A percentile compares a stretch with the other conserved stretches of the same genome.
phyloP scores from a whole-genome alignment of 2,113 vertebrate genomes.

The Corvus hawaiiensis region DNA sequence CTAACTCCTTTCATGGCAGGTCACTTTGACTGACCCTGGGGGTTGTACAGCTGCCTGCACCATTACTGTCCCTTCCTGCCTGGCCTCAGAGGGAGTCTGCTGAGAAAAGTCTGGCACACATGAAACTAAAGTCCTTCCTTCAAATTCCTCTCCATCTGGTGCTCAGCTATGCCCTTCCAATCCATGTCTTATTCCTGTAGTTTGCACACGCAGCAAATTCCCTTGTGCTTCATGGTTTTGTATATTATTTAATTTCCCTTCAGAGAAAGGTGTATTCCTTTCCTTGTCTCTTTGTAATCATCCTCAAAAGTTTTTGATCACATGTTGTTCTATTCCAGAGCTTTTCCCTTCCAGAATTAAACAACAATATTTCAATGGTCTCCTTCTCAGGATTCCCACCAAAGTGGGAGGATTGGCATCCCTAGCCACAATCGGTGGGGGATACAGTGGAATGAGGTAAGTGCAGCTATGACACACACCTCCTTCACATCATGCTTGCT shows the following conservation, averaged over 20 bases:
- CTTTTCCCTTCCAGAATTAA: background rate
- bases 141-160: background rate
- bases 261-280: background rate
- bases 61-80: background rate
- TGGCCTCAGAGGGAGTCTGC: background rate
- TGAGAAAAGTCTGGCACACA: background rate
- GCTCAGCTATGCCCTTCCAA: background rate
- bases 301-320: background rate
- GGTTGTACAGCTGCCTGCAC: background rate
- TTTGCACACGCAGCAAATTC: background rate
- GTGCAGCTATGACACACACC: background rate
- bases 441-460: background rate
- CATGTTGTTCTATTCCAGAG: background rate
- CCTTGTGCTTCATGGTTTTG: background rate
- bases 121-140: background rate
- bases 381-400: background rate
- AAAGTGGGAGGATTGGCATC: background rate
- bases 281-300: background rate
- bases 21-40: fast-evolving
- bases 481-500: background rate
- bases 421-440: background rate
- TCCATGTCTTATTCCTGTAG: too few relatives aligned
- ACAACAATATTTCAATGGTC: background rate
- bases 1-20: background rate
- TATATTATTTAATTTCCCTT: background rate